Evolutionary conservation across 1,140 invertebrate species (phyloP).

Genomic region (Ceratina australensis): DNA sequence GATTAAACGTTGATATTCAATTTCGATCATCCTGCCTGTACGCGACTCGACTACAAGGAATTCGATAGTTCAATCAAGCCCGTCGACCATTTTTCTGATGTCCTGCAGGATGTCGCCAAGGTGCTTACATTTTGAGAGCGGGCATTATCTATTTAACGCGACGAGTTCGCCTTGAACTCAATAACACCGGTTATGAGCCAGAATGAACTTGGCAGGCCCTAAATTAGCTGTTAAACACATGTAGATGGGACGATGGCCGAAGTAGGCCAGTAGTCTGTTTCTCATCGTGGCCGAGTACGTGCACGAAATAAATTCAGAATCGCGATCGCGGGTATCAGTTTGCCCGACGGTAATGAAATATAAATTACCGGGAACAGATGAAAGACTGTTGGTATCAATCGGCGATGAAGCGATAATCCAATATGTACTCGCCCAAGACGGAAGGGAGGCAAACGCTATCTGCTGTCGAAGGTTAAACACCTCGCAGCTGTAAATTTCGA

Average conservation of each 20-base stretch:
- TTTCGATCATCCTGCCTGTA: neutral
- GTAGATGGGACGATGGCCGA: conserved; percentile 6
- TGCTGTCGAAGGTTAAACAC: conserved; percentile 38
- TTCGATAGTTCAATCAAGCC: too few relatives aligned
- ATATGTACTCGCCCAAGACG: conserved; percentile 55
- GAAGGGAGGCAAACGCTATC: neutral
- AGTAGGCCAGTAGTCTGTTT: conserved; percentile 13
- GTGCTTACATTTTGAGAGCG: too few relatives aligned
- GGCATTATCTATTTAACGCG: conserved; percentile 21
- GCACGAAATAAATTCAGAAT: neutral
- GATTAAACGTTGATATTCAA: neutral
- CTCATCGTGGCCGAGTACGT: neutral
- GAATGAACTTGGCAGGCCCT: conserved; percentile 64
- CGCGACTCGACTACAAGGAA: neutral
- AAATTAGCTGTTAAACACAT: conserved; percentile 39
- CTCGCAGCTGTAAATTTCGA: conserved; percentile 33
- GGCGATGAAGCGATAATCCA: conserved; percentile 64
- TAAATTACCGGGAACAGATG: neutral
- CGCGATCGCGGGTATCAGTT: neutral
- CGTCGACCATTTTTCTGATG: neutral
- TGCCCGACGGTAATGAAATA: neutral
- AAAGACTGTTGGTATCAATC: neutral
- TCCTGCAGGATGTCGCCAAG: too few relatives aligned
- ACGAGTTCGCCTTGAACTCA: conserved; percentile 62
- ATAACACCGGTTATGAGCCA: conserved; percentile 62